These are phyloP conservation scores for Megatriorchis doriae DNA, from an alignment of 2,113 vertebrate genomes.

Conservation along the genomic window DNA sequence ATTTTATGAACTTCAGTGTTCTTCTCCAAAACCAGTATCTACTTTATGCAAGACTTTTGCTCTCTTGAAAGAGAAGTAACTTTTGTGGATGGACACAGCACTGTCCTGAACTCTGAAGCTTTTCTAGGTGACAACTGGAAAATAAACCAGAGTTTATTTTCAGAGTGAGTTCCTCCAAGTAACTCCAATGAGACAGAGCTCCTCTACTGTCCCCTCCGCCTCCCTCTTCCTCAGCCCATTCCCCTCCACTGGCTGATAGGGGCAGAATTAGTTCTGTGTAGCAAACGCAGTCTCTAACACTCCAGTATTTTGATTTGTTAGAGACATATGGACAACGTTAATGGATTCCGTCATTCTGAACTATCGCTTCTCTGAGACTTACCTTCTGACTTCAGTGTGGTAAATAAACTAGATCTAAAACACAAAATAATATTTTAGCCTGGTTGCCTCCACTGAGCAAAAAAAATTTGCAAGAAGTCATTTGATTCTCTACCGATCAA, in stretches of 20 bases:
- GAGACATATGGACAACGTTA: neutral
- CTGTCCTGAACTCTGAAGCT: neutral
- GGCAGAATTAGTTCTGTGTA: neutral
- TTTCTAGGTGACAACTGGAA: neutral
- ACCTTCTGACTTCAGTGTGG: neutral
- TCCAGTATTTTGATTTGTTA: neutral
- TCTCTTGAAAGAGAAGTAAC: neutral
- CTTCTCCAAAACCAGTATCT: neutral
- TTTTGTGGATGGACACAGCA: neutral
- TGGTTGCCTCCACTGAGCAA: neutral
- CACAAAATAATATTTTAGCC: neutral
- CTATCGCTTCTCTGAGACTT: neutral
- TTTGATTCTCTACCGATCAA: neutral
- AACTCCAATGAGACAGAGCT: neutral
- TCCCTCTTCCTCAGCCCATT: neutral
- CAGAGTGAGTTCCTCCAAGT: neutral
- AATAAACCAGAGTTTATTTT: neutral
- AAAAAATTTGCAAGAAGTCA: neutral
- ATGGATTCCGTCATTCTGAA: neutral
- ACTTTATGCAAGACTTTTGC: neutral
- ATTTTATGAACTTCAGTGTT: neutral
- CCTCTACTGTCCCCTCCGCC: neutral
- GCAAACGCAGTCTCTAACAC: neutral
- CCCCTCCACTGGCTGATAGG: rapidly evolving
- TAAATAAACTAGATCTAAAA: neutral